phyloP scores from a whole-genome alignment of 2,113 vertebrate species.

The Pseudorectes ferrugineus region DNA sequence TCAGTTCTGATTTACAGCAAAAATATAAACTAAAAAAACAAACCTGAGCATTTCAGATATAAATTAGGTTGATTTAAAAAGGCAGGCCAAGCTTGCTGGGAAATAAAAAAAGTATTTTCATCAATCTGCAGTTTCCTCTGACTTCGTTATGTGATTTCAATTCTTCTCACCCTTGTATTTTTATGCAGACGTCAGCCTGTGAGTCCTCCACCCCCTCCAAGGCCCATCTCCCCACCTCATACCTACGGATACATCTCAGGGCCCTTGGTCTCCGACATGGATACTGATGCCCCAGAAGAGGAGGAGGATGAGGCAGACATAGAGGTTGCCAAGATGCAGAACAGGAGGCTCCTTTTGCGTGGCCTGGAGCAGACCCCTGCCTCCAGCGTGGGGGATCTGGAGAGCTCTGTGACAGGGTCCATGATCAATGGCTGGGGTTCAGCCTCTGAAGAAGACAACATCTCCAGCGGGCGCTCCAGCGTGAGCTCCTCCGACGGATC shows the following conservation, averaged over 20 bases:
- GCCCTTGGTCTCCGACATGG: conserved; percentile 88
- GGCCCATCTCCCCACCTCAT: conserved; percentile 90
- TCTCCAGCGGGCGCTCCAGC: conserved; percentile 93
- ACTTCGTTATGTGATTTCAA: neutral
- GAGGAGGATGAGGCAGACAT: conserved; percentile 87
- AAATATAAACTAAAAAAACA: neutral
- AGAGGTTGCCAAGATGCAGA: conserved; percentile 90
- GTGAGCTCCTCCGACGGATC: conserved; percentile 97
- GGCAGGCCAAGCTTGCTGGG: neutral
- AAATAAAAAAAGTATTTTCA: neutral
- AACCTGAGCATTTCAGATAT: neutral
- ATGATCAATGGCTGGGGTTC: conserved; percentile 99
- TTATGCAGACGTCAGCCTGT: conserved; percentile 82
- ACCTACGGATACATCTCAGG: conserved; percentile 96
- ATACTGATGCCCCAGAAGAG: conserved; percentile 89
- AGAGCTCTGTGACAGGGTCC: conserved; percentile 97
- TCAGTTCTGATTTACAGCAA: neutral
- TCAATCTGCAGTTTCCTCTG: neutral
- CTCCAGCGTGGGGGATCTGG: conserved; percentile 94
- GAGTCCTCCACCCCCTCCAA: conserved; percentile 90
- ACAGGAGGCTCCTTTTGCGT: conserved; percentile 84
- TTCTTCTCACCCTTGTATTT: conserved; percentile 8
- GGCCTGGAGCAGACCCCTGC: conserved; percentile 96
- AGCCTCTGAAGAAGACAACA: conserved; percentile 95
- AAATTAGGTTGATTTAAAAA: neutral